phyloP scores from a whole-genome alignment of 2,888 invertebrate species.

The Drosophila mettleri region DNA sequence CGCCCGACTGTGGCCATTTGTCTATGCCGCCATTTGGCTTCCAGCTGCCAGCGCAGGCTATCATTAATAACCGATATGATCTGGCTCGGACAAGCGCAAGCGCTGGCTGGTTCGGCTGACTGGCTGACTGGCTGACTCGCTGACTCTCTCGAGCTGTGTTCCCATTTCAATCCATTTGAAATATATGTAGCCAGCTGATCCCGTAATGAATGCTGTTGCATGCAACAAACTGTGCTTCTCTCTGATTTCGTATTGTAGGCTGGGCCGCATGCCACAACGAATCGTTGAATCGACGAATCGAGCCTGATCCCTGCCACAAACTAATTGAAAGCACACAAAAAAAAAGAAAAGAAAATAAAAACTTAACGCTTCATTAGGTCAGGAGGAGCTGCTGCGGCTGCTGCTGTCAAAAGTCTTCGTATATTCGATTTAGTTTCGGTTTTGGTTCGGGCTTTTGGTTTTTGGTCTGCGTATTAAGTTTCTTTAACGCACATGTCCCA shows the following conservation, averaged over 20 bases:
- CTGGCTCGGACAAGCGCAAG: conserved; percentile 46
- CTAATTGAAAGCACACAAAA: conserved; percentile 63
- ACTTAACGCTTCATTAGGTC: conserved; percentile 77
- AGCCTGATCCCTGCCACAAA: conserved; percentile 24
- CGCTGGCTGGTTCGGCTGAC: background rate
- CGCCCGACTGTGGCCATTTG: conserved; percentile 61
- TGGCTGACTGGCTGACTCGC: background rate
- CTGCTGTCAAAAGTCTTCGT: conserved; percentile 18
- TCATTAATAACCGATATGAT: conserved; percentile 84
- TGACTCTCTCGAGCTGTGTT: conserved; percentile 30
- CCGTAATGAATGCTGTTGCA: conserved; percentile 67
- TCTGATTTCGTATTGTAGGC: conserved; percentile 10
- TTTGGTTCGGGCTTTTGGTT: conserved; percentile 17
- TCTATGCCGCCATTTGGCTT: conserved; percentile 82
- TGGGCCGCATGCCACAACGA: conserved; percentile 41
- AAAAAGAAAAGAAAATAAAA: conserved; percentile 48
- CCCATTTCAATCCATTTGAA: conserved; percentile 63
- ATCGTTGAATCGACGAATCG: conserved; percentile 46
- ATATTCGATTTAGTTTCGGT: conserved; percentile 42
- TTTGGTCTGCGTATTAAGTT: conserved; percentile 62
- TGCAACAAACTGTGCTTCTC: conserved; percentile 35
- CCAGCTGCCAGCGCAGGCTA: conserved; percentile 79
- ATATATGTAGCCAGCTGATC: conserved; percentile 69
- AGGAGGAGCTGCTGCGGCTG: conserved; percentile 23
- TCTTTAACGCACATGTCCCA: conserved; percentile 73